A percentile compares a stretch with the other conserved stretches of the same genome.
phyloP scores from a whole-genome alignment of 1,140 invertebrate genomes.

The Calliopsis andreniformis region DNA sequence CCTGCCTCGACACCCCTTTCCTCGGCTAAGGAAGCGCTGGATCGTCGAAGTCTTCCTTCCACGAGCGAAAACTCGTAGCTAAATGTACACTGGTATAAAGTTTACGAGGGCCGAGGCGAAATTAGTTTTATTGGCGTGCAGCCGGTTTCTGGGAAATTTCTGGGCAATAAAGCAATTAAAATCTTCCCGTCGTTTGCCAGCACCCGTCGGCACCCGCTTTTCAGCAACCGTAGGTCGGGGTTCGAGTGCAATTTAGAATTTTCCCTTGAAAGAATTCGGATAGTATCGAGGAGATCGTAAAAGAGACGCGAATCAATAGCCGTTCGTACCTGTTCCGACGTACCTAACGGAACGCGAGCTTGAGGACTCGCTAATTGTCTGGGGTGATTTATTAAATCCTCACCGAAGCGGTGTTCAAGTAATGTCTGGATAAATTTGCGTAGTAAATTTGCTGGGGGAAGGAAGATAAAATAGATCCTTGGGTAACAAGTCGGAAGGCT shows the following conservation, averaged over 20 bases:
- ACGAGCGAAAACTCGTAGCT: background rate
- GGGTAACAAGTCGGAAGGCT: background rate
- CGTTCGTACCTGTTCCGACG: background rate
- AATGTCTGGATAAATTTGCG: slow-evolving; percentile 4
- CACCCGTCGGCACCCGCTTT: background rate
- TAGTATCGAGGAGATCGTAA: slow-evolving; percentile 11
- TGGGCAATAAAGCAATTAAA: slow-evolving; percentile 71
- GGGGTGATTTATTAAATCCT: slow-evolving; percentile 39
- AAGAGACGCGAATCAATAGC: slow-evolving; percentile 20
- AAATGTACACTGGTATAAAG: slow-evolving; percentile 55
- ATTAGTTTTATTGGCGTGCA: slow-evolving; percentile 67
- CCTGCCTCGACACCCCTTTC: slow-evolving; percentile 8
- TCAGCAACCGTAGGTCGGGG: too few relatives aligned
- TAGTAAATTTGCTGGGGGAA: slow-evolving; percentile 19
- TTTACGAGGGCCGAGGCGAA: slow-evolving; percentile 67
- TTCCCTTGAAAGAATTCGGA: background rate
- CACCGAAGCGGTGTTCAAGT: too few relatives aligned
- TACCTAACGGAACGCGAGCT: slow-evolving; percentile 13
- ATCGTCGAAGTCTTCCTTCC: background rate
- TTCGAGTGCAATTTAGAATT: slow-evolving; percentile 1
- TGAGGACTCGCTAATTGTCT: slow-evolving; percentile 24
- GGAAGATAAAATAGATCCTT: background rate
- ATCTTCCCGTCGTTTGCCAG: background rate
- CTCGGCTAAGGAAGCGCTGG: background rate
- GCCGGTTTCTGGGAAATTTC: slow-evolving; percentile 56